Conservation (phyloP, 2,888 invertebrate genomes). For the Lacanobia wlatinum region DNA sequence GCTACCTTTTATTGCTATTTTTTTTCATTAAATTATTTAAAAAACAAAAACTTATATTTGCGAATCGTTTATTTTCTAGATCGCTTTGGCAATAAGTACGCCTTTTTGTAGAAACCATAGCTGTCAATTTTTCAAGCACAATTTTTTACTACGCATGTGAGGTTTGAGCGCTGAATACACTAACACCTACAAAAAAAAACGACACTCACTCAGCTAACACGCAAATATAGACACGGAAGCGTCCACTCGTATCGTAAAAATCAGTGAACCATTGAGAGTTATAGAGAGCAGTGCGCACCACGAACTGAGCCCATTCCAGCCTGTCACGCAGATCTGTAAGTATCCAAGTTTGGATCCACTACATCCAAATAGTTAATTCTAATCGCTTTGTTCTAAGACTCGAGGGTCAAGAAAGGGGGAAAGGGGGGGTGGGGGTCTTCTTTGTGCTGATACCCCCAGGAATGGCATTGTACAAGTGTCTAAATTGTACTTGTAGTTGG, state of each 20-base stretch:
- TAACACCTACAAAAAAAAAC: neutral
- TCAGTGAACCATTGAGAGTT: constrained; percentile 24
- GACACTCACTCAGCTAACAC: neutral
- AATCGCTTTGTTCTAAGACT: constrained; percentile 66
- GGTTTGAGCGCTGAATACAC: neutral
- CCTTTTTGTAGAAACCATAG: neutral
- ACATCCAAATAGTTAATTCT: constrained; percentile 65
- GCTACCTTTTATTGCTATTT: neutral
- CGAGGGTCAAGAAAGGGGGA: constrained; percentile 57
- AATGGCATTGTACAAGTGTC: constrained; percentile 65
- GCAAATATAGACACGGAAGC: constrained; percentile 6
- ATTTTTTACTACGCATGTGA: neutral
- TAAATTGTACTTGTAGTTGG: constrained; percentile 62
- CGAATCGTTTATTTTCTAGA: neutral
- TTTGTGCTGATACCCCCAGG: constrained; percentile 63
- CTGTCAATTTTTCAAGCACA: neutral
- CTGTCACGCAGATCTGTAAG: constrained; percentile 48
- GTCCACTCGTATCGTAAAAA: constrained; percentile 21
- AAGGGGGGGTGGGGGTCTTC: constrained; percentile 24
- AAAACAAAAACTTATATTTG: neutral
- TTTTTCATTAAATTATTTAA: neutral
- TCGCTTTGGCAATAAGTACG: neutral
- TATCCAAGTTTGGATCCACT: constrained; percentile 49
- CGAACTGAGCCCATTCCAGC: constrained; percentile 38
- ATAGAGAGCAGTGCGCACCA: neutral